Percentiles rank a stretch among this genome's conserved stretches.
Evolutionary conservation across 1,140 invertebrate genomes (phyloP).

Genomic region (Cotesia chilonis): DNA sequence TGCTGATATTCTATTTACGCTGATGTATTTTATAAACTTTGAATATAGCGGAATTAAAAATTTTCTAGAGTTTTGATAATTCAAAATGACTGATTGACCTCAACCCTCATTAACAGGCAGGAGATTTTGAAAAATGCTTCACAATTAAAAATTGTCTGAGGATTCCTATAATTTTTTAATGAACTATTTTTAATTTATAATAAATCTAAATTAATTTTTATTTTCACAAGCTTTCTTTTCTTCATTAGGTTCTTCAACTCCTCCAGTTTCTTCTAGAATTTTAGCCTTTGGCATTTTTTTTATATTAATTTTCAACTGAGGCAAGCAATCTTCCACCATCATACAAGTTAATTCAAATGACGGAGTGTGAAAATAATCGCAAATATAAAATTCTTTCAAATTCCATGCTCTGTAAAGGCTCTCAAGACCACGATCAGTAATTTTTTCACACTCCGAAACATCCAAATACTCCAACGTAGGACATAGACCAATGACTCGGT

Average conservation of each 20-base stretch:
- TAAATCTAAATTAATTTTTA: too few relatives aligned
- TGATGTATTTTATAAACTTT: too few relatives aligned
- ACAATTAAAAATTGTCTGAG: too few relatives aligned
- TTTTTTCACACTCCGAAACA: constrained; percentile 72
- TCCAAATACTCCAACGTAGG: constrained; percentile 76
- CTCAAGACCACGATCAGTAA: constrained; percentile 73
- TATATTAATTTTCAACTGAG: constrained; percentile 47
- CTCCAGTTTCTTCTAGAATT: too few relatives aligned
- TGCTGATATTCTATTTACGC: too few relatives aligned
- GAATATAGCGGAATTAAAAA: too few relatives aligned
- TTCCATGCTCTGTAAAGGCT: constrained; percentile 70
- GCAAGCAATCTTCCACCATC: constrained; percentile 67
- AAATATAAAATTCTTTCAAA: constrained; percentile 69
- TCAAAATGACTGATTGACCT: too few relatives aligned
- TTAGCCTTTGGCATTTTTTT: neutral
- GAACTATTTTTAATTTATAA: too few relatives aligned
- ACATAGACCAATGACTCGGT: constrained; percentile 71
- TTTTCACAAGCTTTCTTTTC: neutral
- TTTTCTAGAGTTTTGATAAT: too few relatives aligned
- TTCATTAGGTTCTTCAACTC: neutral
- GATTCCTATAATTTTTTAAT: too few relatives aligned
- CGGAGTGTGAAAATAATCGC: constrained; percentile 48
- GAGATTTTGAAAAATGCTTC: too few relatives aligned
- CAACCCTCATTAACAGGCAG: too few relatives aligned
- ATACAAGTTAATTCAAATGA: constrained; percentile 69